Conservation (phyloP, 2,888 invertebrate species). For the Mythimna loreyi region DNA sequence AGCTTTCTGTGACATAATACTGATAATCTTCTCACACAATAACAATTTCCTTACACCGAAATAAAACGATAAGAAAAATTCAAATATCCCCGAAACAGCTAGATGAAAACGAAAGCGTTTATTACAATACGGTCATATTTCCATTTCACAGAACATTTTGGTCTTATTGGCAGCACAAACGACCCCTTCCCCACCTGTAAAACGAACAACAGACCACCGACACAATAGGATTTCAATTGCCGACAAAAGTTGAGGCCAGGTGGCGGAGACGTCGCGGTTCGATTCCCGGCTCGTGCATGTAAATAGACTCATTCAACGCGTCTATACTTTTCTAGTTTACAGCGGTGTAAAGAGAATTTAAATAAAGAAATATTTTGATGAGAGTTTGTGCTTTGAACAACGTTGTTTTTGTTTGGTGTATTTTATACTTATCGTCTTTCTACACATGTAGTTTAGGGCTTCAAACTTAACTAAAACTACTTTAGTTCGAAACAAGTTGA, state of each 20-base stretch:
- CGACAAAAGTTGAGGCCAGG: slow-evolving; percentile 60
- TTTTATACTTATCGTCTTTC: not conserved
- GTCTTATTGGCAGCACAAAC: slow-evolving; percentile 59
- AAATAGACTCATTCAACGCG: slow-evolving; percentile 63
- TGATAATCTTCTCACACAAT: slow-evolving; percentile 14
- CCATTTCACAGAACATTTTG: slow-evolving; percentile 37
- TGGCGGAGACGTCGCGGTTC: slow-evolving; percentile 65
- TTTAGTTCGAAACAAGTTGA: too few relatives aligned
- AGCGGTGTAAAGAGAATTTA: slow-evolving; percentile 46
- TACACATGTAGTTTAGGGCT: not conserved
- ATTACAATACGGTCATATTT: slow-evolving; percentile 44
- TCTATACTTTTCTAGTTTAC: slow-evolving; percentile 40
- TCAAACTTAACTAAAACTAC: not conserved
- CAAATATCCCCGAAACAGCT: slow-evolving; percentile 36
- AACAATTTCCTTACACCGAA: not conserved
- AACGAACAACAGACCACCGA: slow-evolving; percentile 54
- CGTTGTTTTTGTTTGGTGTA: slow-evolving; percentile 14
- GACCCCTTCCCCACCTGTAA: slow-evolving; percentile 41
- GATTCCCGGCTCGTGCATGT: slow-evolving; percentile 64
- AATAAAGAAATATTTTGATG: slow-evolving; percentile 52
- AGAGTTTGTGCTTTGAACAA: slow-evolving; percentile 7
- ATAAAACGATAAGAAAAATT: slow-evolving; percentile 28
- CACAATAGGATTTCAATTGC: slow-evolving; percentile 65
- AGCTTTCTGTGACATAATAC: not conserved
- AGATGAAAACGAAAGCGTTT: slow-evolving; percentile 53